These are phyloP conservation scores for Simalia tracyae DNA, from an alignment of 2,797 vertebrate species.

Conservation along the genomic window DNA sequence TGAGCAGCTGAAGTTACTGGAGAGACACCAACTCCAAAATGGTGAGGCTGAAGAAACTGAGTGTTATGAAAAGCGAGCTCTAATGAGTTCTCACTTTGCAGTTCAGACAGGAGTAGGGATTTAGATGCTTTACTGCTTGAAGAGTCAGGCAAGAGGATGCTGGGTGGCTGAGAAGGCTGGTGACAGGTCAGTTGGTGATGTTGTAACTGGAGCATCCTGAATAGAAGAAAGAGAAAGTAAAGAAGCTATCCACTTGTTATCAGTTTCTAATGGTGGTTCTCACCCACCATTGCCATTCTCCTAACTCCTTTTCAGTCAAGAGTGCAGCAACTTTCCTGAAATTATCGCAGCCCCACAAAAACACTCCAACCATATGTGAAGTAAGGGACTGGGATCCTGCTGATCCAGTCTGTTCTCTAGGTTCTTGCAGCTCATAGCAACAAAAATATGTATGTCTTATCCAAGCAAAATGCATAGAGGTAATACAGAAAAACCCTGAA, in stretches of 20 bases:
- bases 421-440: neutral
- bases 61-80: slow-evolving; percentile 67
- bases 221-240: slow-evolving; percentile 47
- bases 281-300: neutral
- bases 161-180: slow-evolving; percentile 62
- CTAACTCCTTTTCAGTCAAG: neutral
- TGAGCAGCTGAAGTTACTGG: slow-evolving; percentile 86
- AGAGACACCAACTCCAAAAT: slow-evolving; percentile 74
- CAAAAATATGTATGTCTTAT: neutral
- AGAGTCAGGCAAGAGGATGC: slow-evolving; percentile 46
- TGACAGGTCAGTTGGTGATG: slow-evolving; percentile 82
- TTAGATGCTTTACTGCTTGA: slow-evolving; percentile 51
- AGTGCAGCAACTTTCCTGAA: slow-evolving; percentile 58
- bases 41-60: slow-evolving; percentile 82
- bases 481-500: neutral
- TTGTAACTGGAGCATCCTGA: slow-evolving; percentile 91
- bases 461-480: neutral
- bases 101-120: slow-evolving; percentile 62
- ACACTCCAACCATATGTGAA: neutral
- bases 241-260: slow-evolving; percentile 40
- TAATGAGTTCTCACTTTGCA: slow-evolving; percentile 65
- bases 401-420: neutral
- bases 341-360: slow-evolving; percentile 33
- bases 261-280: neutral
- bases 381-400: neutral